phyloP scores from a whole-genome alignment of 2,113 vertebrate species.

The Pandion haliaetus region DNA sequence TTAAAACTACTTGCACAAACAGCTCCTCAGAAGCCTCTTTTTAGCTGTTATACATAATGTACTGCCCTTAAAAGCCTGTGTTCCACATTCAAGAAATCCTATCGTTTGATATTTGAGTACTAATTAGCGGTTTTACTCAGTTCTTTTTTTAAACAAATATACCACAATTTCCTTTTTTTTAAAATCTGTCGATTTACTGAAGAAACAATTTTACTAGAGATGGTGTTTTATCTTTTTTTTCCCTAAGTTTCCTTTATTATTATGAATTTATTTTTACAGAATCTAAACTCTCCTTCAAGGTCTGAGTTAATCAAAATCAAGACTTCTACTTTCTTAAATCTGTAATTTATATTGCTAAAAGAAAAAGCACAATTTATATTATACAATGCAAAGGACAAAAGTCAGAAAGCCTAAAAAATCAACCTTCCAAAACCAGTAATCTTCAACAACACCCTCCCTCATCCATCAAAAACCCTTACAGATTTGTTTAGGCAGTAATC shows the following conservation, averaged over 20 bases:
- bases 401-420: neutral
- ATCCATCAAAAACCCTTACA: neutral
- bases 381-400: neutral
- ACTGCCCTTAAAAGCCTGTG: neutral
- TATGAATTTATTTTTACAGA: neutral
- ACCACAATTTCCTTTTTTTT: constrained; percentile 37
- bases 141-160: neutral
- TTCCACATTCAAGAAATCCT: neutral
- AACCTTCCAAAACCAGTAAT: neutral
- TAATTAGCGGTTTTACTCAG: neutral
- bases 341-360: constrained; percentile 40
- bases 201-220: constrained; percentile 33
- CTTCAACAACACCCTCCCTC: neutral
- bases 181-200: neutral
- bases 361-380: constrained; percentile 12
- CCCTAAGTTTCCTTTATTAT: neutral
- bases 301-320: constrained; percentile 17
- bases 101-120: neutral
- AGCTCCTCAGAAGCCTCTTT: neutral
- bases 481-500: neutral
- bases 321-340: constrained; percentile 18
- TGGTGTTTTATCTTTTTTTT: neutral
- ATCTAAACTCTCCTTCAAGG: constrained; percentile 5
- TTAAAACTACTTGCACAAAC: neutral
- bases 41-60: neutral